Base-by-base conservation (phyloP, 2,113 vertebrate species). In the Numida meleagris region DNA sequence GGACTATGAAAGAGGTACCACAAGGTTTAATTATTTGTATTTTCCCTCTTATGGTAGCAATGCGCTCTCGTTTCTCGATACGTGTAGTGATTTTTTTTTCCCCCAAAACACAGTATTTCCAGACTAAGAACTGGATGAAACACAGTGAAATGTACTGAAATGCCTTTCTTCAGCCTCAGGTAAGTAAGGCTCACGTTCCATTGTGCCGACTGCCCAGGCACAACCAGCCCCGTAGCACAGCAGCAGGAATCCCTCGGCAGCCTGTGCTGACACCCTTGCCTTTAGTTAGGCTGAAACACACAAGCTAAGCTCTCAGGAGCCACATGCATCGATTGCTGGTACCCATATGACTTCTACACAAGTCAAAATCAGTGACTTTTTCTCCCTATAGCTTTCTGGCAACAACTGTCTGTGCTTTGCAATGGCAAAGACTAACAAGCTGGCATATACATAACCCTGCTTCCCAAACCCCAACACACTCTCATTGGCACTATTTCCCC, bases 1-100 rank as follows among this genome's bases (percentile, higher is more conserved):
- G 68, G 88, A 86, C 70, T 82, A 73, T 59, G 81, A 88, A 94
- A 72, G 65, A 94, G 50, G 88, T 90, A 96, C 94, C 90, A 42
- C 43, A 51, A 70, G 58, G 87, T 95, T 96, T 96, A 94, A 95
- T 94, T 96, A 94, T 93, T 94, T 89, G 90, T 87, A 61, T 89
- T 96, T 81, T 88, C 63, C 53, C 45, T 83, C 72, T 36, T 7
- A 2, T 16, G 36, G 68, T 61, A 46, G 51, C 24, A 50, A 34
- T 65, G 42, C 1, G 1, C 80, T 86, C 67, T 5, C 61, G 34
- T 67, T 88, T 95, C 91, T 82, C 61, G n/a, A 94, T 93, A 71
- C 87, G 82, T 80, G 81, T 83, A 77, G 86, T 33, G 73, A 50
- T 82, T 94, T 83, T 94, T 83, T 75, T 53, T 75, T 79, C 88